Conservation (phyloP, 2,113 vertebrate species). For the Hiodon alosoides region DNA sequence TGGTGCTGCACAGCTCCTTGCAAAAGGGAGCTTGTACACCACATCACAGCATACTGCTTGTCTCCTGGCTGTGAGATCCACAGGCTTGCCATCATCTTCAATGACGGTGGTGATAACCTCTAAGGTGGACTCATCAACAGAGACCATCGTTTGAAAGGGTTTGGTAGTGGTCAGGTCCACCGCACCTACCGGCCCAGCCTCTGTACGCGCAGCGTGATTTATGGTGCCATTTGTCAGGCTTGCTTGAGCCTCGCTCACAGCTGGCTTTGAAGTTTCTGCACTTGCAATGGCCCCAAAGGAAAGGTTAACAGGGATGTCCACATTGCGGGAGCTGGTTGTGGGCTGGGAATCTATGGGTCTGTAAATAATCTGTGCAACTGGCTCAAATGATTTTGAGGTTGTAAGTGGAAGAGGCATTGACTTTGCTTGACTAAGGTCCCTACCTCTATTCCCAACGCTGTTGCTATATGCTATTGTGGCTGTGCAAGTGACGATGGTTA, state of each 20-base stretch:
- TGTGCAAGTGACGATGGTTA: slow-evolving; percentile 72
- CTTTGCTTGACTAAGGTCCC: slow-evolving; percentile 56
- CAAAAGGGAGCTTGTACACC: slow-evolving; percentile 92
- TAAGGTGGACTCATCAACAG: slow-evolving; percentile 71
- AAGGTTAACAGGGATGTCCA: slow-evolving; percentile 86
- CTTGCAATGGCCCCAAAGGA: slow-evolving; percentile 68
- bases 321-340: slow-evolving; percentile 50
- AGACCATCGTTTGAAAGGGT: slow-evolving; percentile 79
- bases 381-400: slow-evolving; percentile 75
- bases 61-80: slow-evolving; percentile 89
- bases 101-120: slow-evolving; percentile 68
- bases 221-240: slow-evolving; percentile 65
- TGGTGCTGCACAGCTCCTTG: slow-evolving; percentile 78
- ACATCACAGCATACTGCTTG: slow-evolving; percentile 91
- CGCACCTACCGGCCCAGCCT: slow-evolving; percentile 66
- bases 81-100: slow-evolving; percentile 90
- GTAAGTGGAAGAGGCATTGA: slow-evolving; percentile 81
- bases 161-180: slow-evolving; percentile 92
- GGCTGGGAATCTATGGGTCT: slow-evolving; percentile 62
- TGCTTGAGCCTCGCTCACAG: slow-evolving; percentile 66
- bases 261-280: slow-evolving; percentile 58
- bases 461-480: slow-evolving; percentile 61
- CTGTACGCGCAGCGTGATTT: slow-evolving; percentile 53
- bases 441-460: slow-evolving; percentile 57
- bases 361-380: slow-evolving; percentile 65